A percentile compares a stretch with the other conserved stretches of the same genome.
These are phyloP conservation scores for Sarcoramphus papa DNA, from an alignment of 2,797 vertebrate genomes.

Conservation along the genomic window DNA sequence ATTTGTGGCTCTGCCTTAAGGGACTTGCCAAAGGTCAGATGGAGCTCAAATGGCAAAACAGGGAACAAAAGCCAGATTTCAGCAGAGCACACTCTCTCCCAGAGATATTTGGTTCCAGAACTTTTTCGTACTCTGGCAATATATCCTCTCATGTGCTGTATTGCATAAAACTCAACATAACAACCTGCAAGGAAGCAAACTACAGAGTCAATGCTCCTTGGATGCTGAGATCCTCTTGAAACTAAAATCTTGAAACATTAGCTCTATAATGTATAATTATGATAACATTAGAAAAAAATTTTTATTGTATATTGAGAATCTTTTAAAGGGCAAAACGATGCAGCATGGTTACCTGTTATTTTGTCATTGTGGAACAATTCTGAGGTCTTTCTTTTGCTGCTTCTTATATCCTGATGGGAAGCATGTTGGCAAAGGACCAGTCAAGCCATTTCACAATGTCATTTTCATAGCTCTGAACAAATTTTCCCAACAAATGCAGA, in stretches of 20 bases:
- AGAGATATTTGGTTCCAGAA: background rate
- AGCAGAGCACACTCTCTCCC: background rate
- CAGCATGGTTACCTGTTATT: background rate
- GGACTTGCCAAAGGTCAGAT: background rate
- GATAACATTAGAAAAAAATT: background rate
- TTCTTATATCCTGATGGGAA: constrained; percentile 19
- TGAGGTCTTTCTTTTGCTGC: background rate
- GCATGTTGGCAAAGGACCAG: constrained; percentile 41
- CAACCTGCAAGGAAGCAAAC: background rate
- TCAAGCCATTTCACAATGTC: constrained; percentile 34
- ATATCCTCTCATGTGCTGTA: background rate
- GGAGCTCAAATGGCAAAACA: background rate
- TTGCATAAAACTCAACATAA: background rate
- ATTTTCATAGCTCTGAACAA: constrained; percentile 50
- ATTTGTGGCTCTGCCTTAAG: background rate
- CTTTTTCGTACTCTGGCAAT: background rate
- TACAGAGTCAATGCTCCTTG: background rate
- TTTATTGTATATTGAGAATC: background rate
- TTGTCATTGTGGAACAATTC: background rate
- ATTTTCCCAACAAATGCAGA: constrained; percentile 39
- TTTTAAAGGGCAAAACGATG: background rate
- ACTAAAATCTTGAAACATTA: background rate
- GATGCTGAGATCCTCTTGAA: background rate
- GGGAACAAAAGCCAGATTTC: background rate
- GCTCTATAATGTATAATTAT: background rate